Evolutionary conservation across 2,797 vertebrate genomes (phyloP), one percentile per base, ranked within the genome.

Genomic region (Basileuterus tristriatus): DNA sequence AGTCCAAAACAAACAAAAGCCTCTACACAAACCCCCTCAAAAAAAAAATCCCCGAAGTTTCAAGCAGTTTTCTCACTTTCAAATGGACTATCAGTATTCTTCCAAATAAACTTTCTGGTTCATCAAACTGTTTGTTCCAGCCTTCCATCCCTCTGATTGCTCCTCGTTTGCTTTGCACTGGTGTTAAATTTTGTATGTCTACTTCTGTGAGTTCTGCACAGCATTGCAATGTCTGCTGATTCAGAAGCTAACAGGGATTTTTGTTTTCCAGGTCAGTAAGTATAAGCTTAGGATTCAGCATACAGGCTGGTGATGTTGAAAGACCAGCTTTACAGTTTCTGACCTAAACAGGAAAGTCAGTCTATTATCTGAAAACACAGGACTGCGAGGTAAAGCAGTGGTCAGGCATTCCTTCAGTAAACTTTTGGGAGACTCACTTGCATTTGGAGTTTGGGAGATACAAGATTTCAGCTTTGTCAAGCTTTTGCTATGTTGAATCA

Each of bases 211-310:
- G 84, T 68, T 74, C 76, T 93, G 91, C 85, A 71, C 76, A 91
- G 71, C 87, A 83, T 65, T 93, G 91, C 85, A 94, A 92, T 87
- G 79, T 72, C 32, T 95, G 93, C 92, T 97, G 95, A 96, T 89
- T 96, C 96, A 94, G 93, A 95, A 91, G 65, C 55, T 78, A 95
- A 86, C 6, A 6, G 69, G 89, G 87, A 91, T 92, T 78, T 65
- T 85, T 53, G 86, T 94, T 96, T 96, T 93, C 92, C 94, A 91
- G 92, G 89, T 96, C 96, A 96, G 93, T 93, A 95, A 91, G 81
- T 89, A 72, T 21, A 85, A 94, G 87, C 90, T 92, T 89, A 93
- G 87, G 81, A 92, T 95, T 94, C 90, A 93, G 69, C 76, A 93
- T 37, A 32, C 76, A 83, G 87, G 34, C 82, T 91, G 76, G 53